Percentiles rank a stretch among this genome's conserved stretches.
Conservation (phyloP, 2,888 invertebrate species). For the Pyrocoelia pectoralis region DNA sequence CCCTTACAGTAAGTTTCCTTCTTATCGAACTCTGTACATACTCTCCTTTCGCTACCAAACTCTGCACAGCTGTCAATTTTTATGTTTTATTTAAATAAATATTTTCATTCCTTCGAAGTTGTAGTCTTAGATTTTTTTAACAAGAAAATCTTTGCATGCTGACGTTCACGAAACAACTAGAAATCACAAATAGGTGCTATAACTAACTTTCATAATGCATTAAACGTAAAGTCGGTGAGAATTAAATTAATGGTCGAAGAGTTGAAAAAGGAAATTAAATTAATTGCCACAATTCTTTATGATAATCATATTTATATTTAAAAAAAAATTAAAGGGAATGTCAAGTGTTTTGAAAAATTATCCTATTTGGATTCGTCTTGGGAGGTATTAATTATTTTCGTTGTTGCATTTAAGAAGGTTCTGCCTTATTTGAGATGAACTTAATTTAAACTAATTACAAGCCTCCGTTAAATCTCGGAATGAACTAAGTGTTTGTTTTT, state of each 20-base stretch:
- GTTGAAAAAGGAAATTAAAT: background rate
- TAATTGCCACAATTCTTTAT: background rate
- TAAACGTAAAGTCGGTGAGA: background rate
- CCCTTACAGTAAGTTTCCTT: no score
- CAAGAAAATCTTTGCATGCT: no score
- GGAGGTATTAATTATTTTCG: conserved; percentile 47
- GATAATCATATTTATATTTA: conserved; percentile 1
- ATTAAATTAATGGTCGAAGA: background rate
- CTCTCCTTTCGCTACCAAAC: no score
- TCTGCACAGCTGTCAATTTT: no score
- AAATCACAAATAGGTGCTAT: background rate
- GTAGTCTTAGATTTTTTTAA: no score
- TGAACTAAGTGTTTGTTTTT: conserved; percentile 25
- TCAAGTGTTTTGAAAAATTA: conserved; percentile 44
- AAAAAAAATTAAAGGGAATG: conserved; percentile 27
- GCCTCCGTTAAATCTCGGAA: conserved; percentile 16
- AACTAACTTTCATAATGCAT: background rate
- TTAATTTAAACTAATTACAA: conserved; percentile 26
- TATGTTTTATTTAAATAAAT: no score
- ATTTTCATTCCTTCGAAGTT: no score
- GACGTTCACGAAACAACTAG: no score
- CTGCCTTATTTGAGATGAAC: conserved; percentile 12
- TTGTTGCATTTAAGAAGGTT: conserved; percentile 17
- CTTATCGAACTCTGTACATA: no score
- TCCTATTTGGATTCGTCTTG: conserved; percentile 44